Percentiles rank a stretch among this genome's conserved stretches.
Conservation (phyloP, 2,113 vertebrate species). For the Phyllopteryx taeniolatus region DNA sequence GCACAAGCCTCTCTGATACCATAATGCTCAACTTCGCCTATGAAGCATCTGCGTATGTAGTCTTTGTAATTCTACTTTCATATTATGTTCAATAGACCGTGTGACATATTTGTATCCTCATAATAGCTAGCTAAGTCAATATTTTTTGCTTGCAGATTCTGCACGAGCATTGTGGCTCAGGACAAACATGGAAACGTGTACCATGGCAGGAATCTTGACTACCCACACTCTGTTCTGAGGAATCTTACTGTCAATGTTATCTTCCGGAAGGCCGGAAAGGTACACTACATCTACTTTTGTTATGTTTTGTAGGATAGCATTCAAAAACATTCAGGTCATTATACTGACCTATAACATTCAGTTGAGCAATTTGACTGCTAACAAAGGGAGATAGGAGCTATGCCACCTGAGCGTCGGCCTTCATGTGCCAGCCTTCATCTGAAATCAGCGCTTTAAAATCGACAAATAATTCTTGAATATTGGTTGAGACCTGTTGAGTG, state of each 20-base stretch:
- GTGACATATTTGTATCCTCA: neutral
- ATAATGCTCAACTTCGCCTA: constrained; percentile 88
- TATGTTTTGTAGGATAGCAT: neutral
- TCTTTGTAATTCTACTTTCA: neutral
- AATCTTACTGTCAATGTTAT: constrained; percentile 81
- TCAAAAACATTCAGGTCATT: neutral
- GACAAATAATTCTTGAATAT: too few species aligned
- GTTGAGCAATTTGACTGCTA: neutral
- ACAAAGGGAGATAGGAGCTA: neutral
- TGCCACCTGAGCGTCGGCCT: too few species aligned
- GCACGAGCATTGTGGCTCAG: constrained; percentile 89
- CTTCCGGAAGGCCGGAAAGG: constrained; percentile 82
- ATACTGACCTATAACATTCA: neutral
- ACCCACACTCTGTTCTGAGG: constrained; percentile 73
- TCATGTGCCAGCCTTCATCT: too few species aligned
- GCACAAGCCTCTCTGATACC: constrained; percentile 70
- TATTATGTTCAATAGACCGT: neutral
- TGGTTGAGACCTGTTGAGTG: too few species aligned
- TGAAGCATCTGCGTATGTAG: constrained; percentile 85
- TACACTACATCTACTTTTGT: constrained; percentile 4
- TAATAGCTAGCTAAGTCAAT: neutral
- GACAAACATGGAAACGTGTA: constrained; percentile 82
- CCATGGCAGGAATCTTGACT: constrained; percentile 92
- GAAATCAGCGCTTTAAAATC: too few species aligned
- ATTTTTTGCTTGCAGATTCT: constrained; percentile 76